Base-by-base conservation (phyloP, 2,888 invertebrate species). In the Brachyopa scutellaris region DNA sequence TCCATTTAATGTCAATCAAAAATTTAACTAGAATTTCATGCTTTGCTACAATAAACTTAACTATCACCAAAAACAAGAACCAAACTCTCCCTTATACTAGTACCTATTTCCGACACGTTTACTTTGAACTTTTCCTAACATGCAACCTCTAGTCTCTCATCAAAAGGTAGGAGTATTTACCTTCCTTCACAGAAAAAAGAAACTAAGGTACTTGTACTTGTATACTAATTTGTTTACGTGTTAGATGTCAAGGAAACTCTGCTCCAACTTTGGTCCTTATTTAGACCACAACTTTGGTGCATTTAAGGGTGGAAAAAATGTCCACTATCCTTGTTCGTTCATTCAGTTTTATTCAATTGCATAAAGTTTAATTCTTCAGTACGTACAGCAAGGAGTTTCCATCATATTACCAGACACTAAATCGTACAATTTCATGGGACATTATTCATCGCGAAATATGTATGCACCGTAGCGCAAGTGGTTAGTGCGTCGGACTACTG, bases 161-260 rank as follows among this genome's bases (percentile, higher is more conserved):
- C 26, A 6, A 55, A 45, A 33, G 23, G 42, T 67, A n/a, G 8
- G n/a, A 4, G 17, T 53, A 45, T 42, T 53, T 31, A 47, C 47
- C 26, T 23, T 69, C 21, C 31, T 29, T 19, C 11, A 38, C 49
- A 47, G 17, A 47, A 21, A 49, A 61, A 70, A 23, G 51, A 61
- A 70, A 59, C 49, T 70, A 38, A 55, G 29, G 26, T 26, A 21
- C 64, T 59, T 61, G 61, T 15, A 40, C 61, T 59, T 61, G 42
- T 51, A 61, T 70, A 49, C 61, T 70, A 70, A 70, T 70, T 70
- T 70, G 51, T 61, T 38, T 61, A 61, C 61, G 69, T 47, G 69
- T 69, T 69, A 36, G 47, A 69, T 47, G 69, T 69, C 69, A 69
- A 57, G 57, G 47, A 45, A 59, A 70, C 59, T 49, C 49, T 19